Base-by-base conservation (phyloP, 2,797 vertebrate genomes). In the Choloepus didactylus region DNA sequence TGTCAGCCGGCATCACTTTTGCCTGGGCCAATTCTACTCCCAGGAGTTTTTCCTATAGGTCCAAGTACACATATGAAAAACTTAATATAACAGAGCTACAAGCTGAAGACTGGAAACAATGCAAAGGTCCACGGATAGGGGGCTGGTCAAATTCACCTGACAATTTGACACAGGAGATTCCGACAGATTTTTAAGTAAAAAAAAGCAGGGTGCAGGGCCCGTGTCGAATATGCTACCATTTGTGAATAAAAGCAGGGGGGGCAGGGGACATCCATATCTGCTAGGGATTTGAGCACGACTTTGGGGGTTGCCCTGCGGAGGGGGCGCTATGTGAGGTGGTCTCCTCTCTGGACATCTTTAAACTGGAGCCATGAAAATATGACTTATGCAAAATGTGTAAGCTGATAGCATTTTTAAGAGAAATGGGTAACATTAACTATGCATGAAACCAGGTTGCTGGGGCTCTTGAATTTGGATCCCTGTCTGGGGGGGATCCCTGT, bases 401-500 rank as follows among this genome's bases (percentile, higher is more conserved):
- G 29, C 62, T 12, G 29, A 14, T 14, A 64, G 29, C 12, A 64
- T 11, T 29, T 64, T 64, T 62, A 54, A 64, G 11, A 64, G 62
- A 64, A 64, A 64, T 92, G 54, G 91, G 38, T 62, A 75, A 5
- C 60, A 46, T 56, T n/a, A 94, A 27, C 7, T 19, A 35, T 6
- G 3, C 21, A 35, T 79, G 56, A 87, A 67, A 72, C 41, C 31
- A 31, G n/a, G 60, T 64, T 11, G 6, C 9, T 46, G 38, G 38
- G 9, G 62, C 56, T 92, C 95, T 89, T 79, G 46, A 9, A 60
- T 81, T 41, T 25, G 19, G 51, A 64, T 79, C 4, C 62, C 54
- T 46, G 9, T 62, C 46, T 83, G 38, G 31, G 41, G 41, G 41
- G 16, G 51, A 64, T 79, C 4, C 62, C 54, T 46, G 9, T 76